Evolutionary conservation across 1,140 invertebrate species (phyloP).

Genomic region (Venustaconcha ellipsiformis): DNA sequence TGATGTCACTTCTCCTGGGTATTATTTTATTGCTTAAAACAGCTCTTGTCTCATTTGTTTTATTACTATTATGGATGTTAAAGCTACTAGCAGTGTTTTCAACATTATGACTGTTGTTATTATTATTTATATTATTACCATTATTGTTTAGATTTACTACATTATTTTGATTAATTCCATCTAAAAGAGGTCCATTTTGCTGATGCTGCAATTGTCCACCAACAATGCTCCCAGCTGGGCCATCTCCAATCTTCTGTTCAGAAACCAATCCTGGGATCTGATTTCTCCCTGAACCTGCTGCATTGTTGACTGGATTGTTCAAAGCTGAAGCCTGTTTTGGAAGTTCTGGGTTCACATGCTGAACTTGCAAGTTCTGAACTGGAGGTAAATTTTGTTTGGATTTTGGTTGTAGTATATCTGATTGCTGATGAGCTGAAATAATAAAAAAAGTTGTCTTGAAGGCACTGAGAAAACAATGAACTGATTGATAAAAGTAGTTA

Average conservation of each 20-base stretch:
- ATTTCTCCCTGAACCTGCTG: no score
- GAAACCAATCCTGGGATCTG: no score
- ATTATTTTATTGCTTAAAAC: background rate
- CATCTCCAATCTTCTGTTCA: background rate
- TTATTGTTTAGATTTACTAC: background rate
- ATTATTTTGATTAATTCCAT: background rate
- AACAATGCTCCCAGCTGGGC: background rate
- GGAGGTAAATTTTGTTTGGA: no score
- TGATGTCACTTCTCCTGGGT: background rate
- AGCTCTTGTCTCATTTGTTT: background rate
- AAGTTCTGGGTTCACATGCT: no score
- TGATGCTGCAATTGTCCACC: background rate
- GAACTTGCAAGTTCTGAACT: no score
- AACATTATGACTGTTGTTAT: background rate
- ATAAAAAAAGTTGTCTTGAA: no score
- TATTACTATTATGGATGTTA: background rate
- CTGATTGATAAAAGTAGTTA: no score
- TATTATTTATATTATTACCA: conserved; percentile 1
- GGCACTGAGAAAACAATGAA: no score
- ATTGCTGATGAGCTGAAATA: no score
- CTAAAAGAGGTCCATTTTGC: background rate
- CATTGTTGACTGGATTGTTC: no score
- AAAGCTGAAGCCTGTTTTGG: no score
- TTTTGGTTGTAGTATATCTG: no score
- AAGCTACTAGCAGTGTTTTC: background rate